Evolutionary conservation across 2,113 vertebrate species (phyloP).

Genomic region (Platysternon megacephalum): DNA sequence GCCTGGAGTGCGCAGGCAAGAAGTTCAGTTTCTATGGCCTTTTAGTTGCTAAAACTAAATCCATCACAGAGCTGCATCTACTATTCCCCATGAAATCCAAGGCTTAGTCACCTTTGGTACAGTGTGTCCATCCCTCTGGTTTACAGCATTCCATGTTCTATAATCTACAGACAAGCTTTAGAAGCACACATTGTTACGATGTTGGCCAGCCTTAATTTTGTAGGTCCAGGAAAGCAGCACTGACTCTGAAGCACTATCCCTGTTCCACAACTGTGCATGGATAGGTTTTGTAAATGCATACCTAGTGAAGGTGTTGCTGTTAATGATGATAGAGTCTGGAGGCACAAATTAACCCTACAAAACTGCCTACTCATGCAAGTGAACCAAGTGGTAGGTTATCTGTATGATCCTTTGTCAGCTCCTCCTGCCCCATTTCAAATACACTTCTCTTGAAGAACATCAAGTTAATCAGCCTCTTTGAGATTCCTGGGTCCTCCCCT

Average conservation of each 20-base stretch:
- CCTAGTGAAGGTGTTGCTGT: not conserved
- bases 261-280: not conserved
- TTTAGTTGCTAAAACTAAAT: not conserved
- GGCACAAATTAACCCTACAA: fast-evolving
- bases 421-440: conserved; percentile 10
- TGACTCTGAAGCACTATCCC: not conserved
- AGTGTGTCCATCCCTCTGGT: not conserved
- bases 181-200: not conserved
- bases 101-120: not conserved
- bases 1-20: fast-evolving
- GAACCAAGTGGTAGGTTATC: not conserved
- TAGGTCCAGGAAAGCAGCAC: not conserved
- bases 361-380: not conserved
- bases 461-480: not conserved
- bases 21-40: not conserved
- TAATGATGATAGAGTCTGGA: too few species aligned
- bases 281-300: not conserved
- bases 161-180: not conserved
- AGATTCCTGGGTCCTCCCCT: not conserved
- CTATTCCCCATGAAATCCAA: not conserved
- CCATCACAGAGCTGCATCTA: not conserved
- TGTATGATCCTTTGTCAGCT: not conserved
- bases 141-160: not conserved
- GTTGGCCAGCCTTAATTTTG: not conserved
- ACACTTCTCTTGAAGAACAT: not conserved